Conservation (phyloP, 1,140 invertebrate species). For the Panagrolaimus sp. region DNA sequence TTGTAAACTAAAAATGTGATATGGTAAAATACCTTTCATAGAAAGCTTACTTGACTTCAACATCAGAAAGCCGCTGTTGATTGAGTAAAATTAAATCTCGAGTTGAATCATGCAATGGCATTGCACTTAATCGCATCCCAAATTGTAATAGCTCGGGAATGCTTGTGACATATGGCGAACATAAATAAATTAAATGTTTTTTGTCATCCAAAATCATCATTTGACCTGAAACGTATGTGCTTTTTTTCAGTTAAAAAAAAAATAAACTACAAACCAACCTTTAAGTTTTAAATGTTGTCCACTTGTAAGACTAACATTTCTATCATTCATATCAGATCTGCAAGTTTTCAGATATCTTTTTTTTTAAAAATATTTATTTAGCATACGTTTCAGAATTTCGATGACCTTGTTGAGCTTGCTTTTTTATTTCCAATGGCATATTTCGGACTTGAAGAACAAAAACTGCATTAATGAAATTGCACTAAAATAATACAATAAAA, state of each 20-base stretch:
- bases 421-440: conserved; percentile 39
- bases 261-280: too few relatives aligned
- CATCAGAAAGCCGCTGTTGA: conserved; percentile 94
- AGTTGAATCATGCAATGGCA: conserved; percentile 91
- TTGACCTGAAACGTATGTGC: too few relatives aligned
- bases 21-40: neutral
- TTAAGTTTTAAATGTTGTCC: conserved; percentile 25
- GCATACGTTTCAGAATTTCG: conserved; percentile 24
- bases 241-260: too few relatives aligned
- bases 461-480: conserved; percentile 56
- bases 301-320: neutral
- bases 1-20: conserved; percentile 59
- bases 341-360: neutral
- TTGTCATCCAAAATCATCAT: conserved; percentile 51
- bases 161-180: conserved; percentile 54
- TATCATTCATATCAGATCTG: neutral
- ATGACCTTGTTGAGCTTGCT: conserved; percentile 26
- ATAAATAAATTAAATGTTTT: conserved; percentile 48
- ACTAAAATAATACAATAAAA: too few relatives aligned
- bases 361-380: too few relatives aligned
- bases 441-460: conserved; percentile 53
- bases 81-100: conserved; percentile 90
- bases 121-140: conserved; percentile 85
- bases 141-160: conserved; percentile 55
- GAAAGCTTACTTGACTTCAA: conserved; percentile 80